Evolutionary conservation across 2,888 invertebrate genomes (phyloP).

Genomic region (Gryllus longicercus): DNA sequence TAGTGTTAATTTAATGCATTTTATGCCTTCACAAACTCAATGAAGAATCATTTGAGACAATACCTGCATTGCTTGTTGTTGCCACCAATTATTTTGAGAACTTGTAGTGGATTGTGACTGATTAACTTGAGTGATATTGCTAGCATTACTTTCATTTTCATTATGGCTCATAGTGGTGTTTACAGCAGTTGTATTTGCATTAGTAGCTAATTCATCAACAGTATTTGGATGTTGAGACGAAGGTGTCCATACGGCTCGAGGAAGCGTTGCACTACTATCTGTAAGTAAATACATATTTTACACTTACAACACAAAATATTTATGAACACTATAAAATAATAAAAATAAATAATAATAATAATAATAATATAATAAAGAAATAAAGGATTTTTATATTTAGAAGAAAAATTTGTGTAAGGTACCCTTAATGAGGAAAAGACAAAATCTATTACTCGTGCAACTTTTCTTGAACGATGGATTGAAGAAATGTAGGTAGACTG

Average conservation of each 20-base stretch:
- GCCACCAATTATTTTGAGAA: slow-evolving; percentile 38
- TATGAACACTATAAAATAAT: too few species aligned
- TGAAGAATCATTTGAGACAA: neutral
- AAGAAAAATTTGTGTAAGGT: too few species aligned
- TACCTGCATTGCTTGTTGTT: slow-evolving; percentile 45
- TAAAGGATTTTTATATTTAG: too few species aligned
- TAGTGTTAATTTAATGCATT: too few species aligned
- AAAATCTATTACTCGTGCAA: too few species aligned
- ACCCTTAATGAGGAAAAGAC: too few species aligned
- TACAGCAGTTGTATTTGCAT: neutral
- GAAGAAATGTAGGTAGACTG: too few species aligned
- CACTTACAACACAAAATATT: too few species aligned
- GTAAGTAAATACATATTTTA: neutral
- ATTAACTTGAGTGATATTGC: slow-evolving; percentile 21
- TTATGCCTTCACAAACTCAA: too few species aligned
- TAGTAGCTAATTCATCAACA: slow-evolving; percentile 30
- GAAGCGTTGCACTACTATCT: slow-evolving; percentile 25
- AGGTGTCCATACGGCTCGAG: slow-evolving; percentile 34
- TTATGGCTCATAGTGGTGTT: slow-evolving; percentile 20
- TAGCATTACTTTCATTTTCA: slow-evolving; percentile 22
- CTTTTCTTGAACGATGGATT: too few species aligned
- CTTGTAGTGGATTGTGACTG: neutral
- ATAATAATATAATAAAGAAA: too few species aligned
- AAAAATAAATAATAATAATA: too few species aligned
- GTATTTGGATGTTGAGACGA: slow-evolving; percentile 29